phyloP scores from a whole-genome alignment of 64 coral and sea anemone genomes.

The Montipora efflorescens region DNA sequence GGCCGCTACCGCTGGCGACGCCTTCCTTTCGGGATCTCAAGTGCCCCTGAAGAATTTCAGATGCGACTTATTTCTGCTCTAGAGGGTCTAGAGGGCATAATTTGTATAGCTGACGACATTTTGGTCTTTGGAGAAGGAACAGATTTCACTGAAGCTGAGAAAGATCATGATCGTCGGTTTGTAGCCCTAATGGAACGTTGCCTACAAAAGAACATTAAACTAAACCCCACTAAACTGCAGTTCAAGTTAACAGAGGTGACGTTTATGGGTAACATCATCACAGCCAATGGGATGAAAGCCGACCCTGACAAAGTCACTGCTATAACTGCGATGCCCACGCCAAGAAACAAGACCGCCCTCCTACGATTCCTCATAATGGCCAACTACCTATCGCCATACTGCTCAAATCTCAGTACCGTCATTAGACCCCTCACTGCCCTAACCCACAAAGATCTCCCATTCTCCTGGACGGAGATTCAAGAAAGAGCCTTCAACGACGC shows the following conservation, averaged over 20 bases:
- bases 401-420: too few species aligned
- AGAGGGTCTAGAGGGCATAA: too few species aligned
- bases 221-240: neutral
- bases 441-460: too few species aligned
- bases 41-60: conserved; percentile 13
- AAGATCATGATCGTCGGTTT: conserved; percentile 54
- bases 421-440: too few species aligned
- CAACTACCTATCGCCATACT: too few species aligned
- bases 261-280: conserved; percentile 60
- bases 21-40: conserved; percentile 52
- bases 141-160: conserved; percentile 16
- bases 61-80: too few species aligned
- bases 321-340: too few species aligned
- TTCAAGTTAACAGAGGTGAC: conserved; percentile 42
- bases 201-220: conserved; percentile 44
- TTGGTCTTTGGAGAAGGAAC: conserved; percentile 59
- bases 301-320: too few species aligned
- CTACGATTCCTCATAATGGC: too few species aligned
- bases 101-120: conserved; percentile 57
- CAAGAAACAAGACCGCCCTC: too few species aligned
- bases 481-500: too few species aligned
- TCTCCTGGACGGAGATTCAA: too few species aligned
- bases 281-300: conserved; percentile 50
- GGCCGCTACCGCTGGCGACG: conserved; percentile 65
- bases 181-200: conserved; percentile 50